Base-by-base conservation (phyloP, 2,888 invertebrate species). In the Charanyca ferruginea region DNA sequence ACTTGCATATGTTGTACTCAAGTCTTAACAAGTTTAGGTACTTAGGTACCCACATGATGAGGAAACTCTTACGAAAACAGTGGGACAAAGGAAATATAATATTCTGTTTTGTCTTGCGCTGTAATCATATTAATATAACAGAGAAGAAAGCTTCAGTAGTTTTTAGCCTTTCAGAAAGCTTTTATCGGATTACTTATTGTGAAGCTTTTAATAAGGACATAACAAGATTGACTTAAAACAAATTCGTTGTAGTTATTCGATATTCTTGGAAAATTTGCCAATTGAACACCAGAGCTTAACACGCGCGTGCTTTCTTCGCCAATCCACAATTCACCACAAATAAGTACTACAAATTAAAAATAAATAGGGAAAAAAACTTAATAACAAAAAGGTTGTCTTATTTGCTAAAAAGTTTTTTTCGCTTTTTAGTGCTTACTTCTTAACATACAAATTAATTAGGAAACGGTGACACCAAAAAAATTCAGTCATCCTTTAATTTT, bases 51-150 rank as follows among this genome's bases (percentile, higher is more conserved):
- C 8, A 9, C 32, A 44, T 35, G 8, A 25, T 20, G 13, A 25
- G 20, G 0, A 38, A 67, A 38, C 9, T 28, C 25, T 18, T 18
- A 11, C 1, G 16, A 67, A 45, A 22, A 18, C 9, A 28, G 18
- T 7, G 23, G 23, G n/a, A 48, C 18, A 2, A 38, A 38, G 38
- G 38, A 9, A 20, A 32, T 44, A 38, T 32, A 22, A 69, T 62
- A 47, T 67, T 32, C 23, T 32, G n/a, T 52, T 51, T 51, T 32
- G 18, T 55, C 20, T 62, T 47, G 18, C 3, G 25, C 25, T 53
- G 18, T 52, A 20, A 52, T 62, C 35, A 22, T 63, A 42, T 71
- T 48, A 72, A 63, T 44, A 22, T 48, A 18, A 53, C 35, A 72
- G 48, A 38, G 68, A 35, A 9, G 25, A 18, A 68, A 48, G n/a